Percentiles rank a stretch among this genome's conserved stretches.
Evolutionary conservation across 2,888 invertebrate species (phyloP).

Genomic region (Poecilus cupreus): DNA sequence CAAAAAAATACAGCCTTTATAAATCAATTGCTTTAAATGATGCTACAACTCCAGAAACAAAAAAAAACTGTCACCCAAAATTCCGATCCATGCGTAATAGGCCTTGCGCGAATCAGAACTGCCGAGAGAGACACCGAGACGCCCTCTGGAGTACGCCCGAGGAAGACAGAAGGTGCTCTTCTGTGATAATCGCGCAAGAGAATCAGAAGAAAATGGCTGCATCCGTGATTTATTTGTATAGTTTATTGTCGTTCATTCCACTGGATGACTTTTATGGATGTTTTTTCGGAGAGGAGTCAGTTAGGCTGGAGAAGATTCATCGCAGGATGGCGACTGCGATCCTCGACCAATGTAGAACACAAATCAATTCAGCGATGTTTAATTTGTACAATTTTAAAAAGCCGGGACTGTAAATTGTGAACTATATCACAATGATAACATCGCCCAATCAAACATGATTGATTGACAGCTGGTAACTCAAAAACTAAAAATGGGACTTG

Average conservation of each 20-base stretch:
- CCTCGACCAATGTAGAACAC: too few species aligned
- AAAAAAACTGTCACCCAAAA: conserved; percentile 54
- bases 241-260: conserved; percentile 71
- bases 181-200: conserved; percentile 57
- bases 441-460: too few species aligned
- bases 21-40: conserved; percentile 57
- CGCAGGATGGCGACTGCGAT: background rate
- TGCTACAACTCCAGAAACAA: conserved; percentile 33
- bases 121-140: background rate
- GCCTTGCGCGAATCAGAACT: conserved; percentile 20
- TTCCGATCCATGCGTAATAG: conserved; percentile 54
- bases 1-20: conserved; percentile 40
- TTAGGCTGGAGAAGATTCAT: conserved; percentile 45
- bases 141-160: background rate
- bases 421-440: too few species aligned
- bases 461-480: too few species aligned
- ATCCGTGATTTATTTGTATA: conserved; percentile 69
- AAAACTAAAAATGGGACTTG: too few species aligned
- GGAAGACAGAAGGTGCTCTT: background rate
- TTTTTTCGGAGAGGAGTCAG: conserved; percentile 64
- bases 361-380: too few species aligned
- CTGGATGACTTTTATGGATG: conserved; percentile 70
- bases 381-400: too few species aligned
- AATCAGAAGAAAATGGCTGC: conserved; percentile 66
- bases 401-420: too few species aligned